Base-by-base conservation (phyloP, 2,888 invertebrate genomes). In the Zonitis immaculata region DNA sequence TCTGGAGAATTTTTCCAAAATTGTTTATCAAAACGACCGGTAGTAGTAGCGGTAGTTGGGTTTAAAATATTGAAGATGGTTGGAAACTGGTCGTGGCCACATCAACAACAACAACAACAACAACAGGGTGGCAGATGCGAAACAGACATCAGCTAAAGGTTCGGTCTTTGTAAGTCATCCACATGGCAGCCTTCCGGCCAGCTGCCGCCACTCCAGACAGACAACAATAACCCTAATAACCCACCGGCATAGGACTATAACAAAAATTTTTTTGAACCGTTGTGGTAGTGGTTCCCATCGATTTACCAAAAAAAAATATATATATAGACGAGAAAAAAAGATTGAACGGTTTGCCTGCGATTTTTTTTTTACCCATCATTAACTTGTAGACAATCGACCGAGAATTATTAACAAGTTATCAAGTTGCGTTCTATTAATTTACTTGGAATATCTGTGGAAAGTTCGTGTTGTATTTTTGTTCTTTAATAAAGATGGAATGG, bases 171-270 rank as follows among this genome's bases (percentile, higher is more conserved):
- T 62, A 45, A 57, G 59, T 49, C 59, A 58, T 63, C 62, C 66
- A 63, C 64, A 64, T 61, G 66, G 64, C 65, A 55, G 59, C 59
- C 62, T 64, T 65, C 65, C 65, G 64, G 65, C 64, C 65, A 65
- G 65, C 65, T 65, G 65, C 61, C 51, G 50, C 35, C 47, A 43
- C 30, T 44, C 39, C 52, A 47, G 43, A 44, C 52, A 45, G 42
- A 43, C 54, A 49, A 54, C 52, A 54, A 58, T 58, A 47, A 52
- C 50, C 55, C 56, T 52, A 54, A 57, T 27, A 50, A 52, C 47
- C 55, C 46, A 30, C 42, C 35, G 39, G 32, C 56, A 54, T 53
- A 54, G 49, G 28, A 46, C 20, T 32, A 45, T 42, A 42, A 2
- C 6, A 26, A 7, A n/a, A n/a, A n/a, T n/a, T n/a, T n/a, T 22